phyloP scores from a whole-genome alignment of 2,113 vertebrate genomes.

The Megaceryle torquata region DNA sequence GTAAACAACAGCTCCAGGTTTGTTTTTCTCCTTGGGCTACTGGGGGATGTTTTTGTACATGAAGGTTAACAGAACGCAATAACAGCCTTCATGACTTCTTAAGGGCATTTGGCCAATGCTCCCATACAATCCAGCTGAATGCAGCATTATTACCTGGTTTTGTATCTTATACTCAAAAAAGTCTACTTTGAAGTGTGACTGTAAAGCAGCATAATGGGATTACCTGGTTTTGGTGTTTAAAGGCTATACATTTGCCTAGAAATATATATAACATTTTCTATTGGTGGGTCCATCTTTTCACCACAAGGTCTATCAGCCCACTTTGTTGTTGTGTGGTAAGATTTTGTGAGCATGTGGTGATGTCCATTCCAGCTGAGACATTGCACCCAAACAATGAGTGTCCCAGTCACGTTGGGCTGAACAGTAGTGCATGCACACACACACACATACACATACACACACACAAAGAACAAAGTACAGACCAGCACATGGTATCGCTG shows the following conservation, averaged over 20 bases:
- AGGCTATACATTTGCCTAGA: neutral
- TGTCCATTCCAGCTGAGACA: neutral
- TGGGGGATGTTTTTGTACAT: constrained; percentile 18
- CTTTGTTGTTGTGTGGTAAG: neutral
- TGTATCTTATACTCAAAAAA: neutral
- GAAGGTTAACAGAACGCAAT: constrained; percentile 29
- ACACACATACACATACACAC: neutral
- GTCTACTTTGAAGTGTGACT: neutral
- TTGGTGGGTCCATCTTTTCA: neutral
- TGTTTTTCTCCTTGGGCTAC: constrained; percentile 43
- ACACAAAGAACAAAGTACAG: neutral
- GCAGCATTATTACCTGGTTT: neutral
- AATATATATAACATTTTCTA: neutral
- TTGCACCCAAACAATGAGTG: neutral
- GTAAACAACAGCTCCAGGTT: constrained; percentile 66
- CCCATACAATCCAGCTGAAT: neutral
- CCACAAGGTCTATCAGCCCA: neutral
- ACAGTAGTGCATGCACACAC: neutral
- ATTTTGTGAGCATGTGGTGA: neutral
- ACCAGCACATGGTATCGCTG: neutral
- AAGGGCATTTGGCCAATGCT: neutral
- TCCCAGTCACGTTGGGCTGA: rapidly evolving
- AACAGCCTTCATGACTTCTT: neutral
- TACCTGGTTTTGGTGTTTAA: neutral
- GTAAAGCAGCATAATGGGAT: neutral